phyloP scores from a whole-genome alignment of 2,888 invertebrate genomes.

The Orthosia cruda region DNA sequence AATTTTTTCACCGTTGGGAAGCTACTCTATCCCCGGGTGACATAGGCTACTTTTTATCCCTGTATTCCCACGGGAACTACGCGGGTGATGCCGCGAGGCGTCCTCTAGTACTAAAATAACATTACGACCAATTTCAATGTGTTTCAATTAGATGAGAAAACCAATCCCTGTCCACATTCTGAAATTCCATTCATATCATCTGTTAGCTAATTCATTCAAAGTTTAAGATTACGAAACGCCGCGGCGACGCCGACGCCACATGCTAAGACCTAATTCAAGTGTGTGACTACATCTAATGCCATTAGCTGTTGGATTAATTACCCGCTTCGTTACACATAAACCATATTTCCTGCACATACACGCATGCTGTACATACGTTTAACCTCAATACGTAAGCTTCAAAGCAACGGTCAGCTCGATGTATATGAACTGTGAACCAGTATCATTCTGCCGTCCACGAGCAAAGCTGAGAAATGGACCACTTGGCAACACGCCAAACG shows the following conservation, averaged over 20 bases:
- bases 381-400: conserved; percentile 87
- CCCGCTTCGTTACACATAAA: conserved; percentile 85
- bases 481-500: conserved; percentile 85
- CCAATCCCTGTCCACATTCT: conserved; percentile 4
- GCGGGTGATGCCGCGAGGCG: no score
- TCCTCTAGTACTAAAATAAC: not conserved
- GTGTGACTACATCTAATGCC: conserved; percentile 77
- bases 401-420: conserved; percentile 86
- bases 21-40: no score
- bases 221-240: conserved; percentile 69
- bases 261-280: conserved; percentile 71
- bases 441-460: conserved; percentile 84
- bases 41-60: no score
- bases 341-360: conserved; percentile 83
- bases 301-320: conserved; percentile 87
- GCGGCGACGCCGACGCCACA: conserved; percentile 51
- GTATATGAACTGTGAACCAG: conserved; percentile 89
- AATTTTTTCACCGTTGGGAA: no score
- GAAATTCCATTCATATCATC: conserved; percentile 60
- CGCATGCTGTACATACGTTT: conserved; percentile 78
- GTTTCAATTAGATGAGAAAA: conserved; percentile 11
- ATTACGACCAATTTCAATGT: not conserved
- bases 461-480: conserved; percentile 86
- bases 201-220: conserved; percentile 61
- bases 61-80: no score